Percentiles rank a stretch among this genome's conserved stretches.
These are phyloP conservation scores for Murina feae DNA, from an alignment of 2,113 vertebrate genomes.

Conservation along the genomic window DNA sequence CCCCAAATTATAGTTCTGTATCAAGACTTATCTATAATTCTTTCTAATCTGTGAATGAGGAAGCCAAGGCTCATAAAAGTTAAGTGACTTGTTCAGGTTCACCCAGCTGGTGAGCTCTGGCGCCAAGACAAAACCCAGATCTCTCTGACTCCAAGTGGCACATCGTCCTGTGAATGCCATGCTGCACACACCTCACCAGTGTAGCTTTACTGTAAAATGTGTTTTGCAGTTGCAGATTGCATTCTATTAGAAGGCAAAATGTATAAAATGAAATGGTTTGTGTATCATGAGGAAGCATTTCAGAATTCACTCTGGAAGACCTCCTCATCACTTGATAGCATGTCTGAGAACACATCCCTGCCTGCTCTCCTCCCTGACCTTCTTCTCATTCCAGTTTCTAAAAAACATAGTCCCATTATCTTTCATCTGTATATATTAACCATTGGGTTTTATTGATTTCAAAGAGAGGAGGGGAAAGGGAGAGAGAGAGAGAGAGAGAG, in stretches of 20 bases:
- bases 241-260: background rate
- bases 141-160: background rate
- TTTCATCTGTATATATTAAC: background rate
- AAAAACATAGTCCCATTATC: background rate
- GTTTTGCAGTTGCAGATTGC: background rate
- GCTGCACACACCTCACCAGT: background rate
- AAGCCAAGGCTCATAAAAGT: background rate
- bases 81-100: background rate
- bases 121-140: background rate
- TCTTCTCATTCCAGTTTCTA: background rate
- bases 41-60: background rate
- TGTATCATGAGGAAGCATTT: background rate
- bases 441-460: background rate
- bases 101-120: background rate
- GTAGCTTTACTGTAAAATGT: background rate
- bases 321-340: background rate
- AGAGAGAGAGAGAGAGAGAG: too few relatives aligned
- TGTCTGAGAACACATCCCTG: background rate
- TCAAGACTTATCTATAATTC: background rate
- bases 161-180: background rate
- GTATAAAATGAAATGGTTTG: background rate
- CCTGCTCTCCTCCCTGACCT: background rate
- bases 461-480: too few relatives aligned
- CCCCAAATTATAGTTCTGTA: background rate
- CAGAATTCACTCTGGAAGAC: background rate